Evolutionary conservation across 2,113 vertebrate species (phyloP).

Genomic region (Ammospiza nelsoni): DNA sequence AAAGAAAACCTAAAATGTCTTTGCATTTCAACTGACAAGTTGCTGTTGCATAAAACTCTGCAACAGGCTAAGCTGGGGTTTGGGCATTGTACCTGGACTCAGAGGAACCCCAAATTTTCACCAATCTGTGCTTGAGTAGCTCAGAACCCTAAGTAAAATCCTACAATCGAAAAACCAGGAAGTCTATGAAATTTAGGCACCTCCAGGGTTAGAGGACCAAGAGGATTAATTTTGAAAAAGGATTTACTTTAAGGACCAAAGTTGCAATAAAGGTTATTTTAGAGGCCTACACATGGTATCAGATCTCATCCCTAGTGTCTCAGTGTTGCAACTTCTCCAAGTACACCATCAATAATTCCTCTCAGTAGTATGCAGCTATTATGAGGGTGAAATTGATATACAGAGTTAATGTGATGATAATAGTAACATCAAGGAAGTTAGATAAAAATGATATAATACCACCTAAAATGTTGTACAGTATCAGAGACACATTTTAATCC

Average conservation of each 20-base stretch:
- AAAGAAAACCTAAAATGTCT: background rate
- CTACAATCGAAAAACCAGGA: background rate
- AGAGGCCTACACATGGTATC: background rate
- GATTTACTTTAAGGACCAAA: background rate
- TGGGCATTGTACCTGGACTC: background rate
- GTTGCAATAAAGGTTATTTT: background rate
- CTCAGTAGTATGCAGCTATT: background rate
- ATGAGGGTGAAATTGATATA: background rate
- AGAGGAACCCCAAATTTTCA: background rate
- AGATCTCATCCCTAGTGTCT: background rate
- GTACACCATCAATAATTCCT: background rate
- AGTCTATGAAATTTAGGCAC: background rate
- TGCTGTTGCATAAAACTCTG: background rate
- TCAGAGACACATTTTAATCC: background rate
- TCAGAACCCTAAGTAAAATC: background rate
- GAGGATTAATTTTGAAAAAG: background rate
- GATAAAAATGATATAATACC: background rate
- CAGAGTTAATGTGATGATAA: slow-evolving; percentile 3
- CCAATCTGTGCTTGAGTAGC: background rate
- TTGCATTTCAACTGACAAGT: background rate
- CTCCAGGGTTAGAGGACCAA: background rate
- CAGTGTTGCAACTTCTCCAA: background rate
- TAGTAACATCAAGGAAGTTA: background rate
- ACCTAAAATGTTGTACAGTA: background rate
- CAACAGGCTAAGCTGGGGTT: background rate